phyloP scores from a whole-genome alignment of 2,113 vertebrate species.

The Carassius auratus region DNA sequence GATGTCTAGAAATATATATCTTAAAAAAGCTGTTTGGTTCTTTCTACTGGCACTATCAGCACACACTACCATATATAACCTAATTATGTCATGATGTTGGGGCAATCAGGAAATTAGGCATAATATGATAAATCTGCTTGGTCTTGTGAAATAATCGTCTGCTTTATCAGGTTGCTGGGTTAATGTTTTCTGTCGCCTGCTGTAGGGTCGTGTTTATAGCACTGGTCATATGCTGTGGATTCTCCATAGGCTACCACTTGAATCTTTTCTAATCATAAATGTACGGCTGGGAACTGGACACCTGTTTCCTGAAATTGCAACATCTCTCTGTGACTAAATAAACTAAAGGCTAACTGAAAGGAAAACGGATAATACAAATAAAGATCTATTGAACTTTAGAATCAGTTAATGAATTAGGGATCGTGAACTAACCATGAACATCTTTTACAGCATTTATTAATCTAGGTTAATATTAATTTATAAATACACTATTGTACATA shows the following conservation, averaged over 20 bases:
- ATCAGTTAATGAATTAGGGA: neutral
- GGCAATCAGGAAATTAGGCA: constrained; percentile 41
- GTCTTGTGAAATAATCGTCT: constrained; percentile 24
- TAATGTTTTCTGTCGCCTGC: neutral
- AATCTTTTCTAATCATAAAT: neutral
- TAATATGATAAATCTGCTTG: constrained; percentile 6
- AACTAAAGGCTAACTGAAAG: neutral
- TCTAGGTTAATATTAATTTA: too few relatives aligned
- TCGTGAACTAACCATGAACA: neutral
- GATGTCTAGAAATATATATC: neutral
- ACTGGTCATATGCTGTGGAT: neutral
- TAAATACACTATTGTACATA: too few relatives aligned
- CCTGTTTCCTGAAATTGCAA: constrained; percentile 22
- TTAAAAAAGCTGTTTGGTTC: neutral
- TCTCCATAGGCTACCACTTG: neutral
- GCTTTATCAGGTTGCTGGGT: neutral
- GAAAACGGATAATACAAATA: neutral
- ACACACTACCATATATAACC: constrained; percentile 14
- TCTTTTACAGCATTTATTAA: too few relatives aligned
- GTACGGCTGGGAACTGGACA: constrained; percentile 26
- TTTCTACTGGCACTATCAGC: neutral
- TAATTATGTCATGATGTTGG: constrained; percentile 39
- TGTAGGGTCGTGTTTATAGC: constrained; percentile 1
- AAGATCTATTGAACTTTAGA: neutral
- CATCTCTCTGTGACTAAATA: constrained; percentile 11